Conservation (phyloP, 2,797 vertebrate genomes). For the Gadopsis bispinosus region DNA sequence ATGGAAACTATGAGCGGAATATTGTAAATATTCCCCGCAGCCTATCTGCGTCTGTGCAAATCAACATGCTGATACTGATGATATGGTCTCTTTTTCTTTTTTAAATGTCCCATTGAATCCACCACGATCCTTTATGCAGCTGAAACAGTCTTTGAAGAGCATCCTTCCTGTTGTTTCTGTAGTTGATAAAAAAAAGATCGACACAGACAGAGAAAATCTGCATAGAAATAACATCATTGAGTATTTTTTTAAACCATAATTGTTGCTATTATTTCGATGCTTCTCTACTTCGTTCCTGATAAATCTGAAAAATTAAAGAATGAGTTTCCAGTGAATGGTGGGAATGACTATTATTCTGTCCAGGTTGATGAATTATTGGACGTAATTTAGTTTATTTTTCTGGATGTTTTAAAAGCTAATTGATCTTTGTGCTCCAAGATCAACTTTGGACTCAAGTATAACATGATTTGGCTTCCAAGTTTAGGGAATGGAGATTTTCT, state of each 20-base stretch:
- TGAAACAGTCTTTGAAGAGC: background rate
- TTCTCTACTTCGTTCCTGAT: background rate
- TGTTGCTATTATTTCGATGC: background rate
- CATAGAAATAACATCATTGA: background rate
- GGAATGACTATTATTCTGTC: background rate
- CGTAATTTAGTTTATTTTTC: background rate
- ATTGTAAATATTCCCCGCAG: background rate
- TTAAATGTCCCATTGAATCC: background rate
- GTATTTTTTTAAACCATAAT: background rate
- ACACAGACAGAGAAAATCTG: background rate
- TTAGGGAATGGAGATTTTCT: slow-evolving; percentile 1
- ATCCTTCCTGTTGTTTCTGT: background rate
- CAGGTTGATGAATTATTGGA: slow-evolving; percentile 17
- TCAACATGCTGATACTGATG: background rate
- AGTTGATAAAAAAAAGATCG: background rate
- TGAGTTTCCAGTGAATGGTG: background rate
- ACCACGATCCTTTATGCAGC: background rate
- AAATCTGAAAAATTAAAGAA: background rate
- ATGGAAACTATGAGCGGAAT: background rate
- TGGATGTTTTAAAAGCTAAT: slow-evolving; percentile 19
- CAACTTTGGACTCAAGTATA: background rate
- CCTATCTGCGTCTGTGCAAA: background rate
- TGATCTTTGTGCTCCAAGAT: slow-evolving; percentile 3
- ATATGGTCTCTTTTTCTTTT: background rate
- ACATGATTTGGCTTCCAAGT: slow-evolving; percentile 3